Evolutionary conservation across 2,888 invertebrate genomes (phyloP), one percentile per base, ranked within the genome.

Genomic region (Drosophila longiperda): DNA sequence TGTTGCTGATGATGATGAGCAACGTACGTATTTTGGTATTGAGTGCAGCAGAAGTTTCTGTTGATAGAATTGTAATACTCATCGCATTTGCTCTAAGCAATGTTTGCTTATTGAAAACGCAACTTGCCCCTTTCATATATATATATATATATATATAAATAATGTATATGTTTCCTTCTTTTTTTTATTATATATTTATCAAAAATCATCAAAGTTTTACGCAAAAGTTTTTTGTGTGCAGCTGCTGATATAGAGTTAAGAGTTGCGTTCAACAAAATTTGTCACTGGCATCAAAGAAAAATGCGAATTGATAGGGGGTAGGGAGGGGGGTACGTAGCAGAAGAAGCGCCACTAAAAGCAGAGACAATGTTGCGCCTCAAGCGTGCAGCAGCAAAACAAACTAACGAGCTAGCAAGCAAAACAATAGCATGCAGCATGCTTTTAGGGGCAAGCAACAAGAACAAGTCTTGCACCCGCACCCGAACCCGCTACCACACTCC

Each of bases 391-490:
- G 74, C 76, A 73, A 64, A 79, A 82, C 79, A 82, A 82, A 79
- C 89, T 87, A 87, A 87, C 87, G 83, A 87, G 87, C 87, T 82
- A 68, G 73, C 83, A 80, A 87, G 87, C 80, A 86, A 87, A 87
- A 87, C 87, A 87, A 87, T 83, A 77, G 83, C 74, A 67, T 71
- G 79, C 76, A 75, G 72, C 87, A 82, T 75, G 73, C 73, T 82
- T 73, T 58, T 73, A 69, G 66, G 55, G 53, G 66, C 48, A 67
- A 36, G 8, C 40, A 29, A 17, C 59, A 11, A 23, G n/a, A 8
- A 45, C 23, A 15, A 8, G 45, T 26, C 12, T 36, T 9, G 15
- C 20, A 20, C 45, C 12, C 20, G 12, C 4, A 12, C 20, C 3
- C 42, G 0, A 3, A 12, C 64, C 32, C 32, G 1, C 36, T 36